Evolutionary conservation across 2,113 vertebrate species (phyloP).

Genomic region (Pardalotus punctatus): DNA sequence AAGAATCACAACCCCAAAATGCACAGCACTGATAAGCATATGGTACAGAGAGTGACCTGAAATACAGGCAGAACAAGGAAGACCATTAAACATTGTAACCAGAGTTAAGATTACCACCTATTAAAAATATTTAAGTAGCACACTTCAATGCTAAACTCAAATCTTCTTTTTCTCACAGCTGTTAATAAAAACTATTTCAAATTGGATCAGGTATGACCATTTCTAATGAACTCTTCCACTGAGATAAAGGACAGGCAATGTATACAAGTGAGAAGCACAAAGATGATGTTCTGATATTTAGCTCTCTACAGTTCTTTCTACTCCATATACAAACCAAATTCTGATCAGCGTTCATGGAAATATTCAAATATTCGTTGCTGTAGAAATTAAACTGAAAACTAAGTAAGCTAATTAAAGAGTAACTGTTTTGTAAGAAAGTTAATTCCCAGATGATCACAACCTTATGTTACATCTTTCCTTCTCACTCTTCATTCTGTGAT

Average conservation of each 20-base stretch:
- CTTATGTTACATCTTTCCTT: neutral
- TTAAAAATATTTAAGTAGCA: neutral
- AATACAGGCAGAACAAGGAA: neutral
- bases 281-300: neutral
- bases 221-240: neutral
- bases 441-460: neutral
- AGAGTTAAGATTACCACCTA: neutral
- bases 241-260: neutral
- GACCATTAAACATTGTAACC: neutral
- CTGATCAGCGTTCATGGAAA: neutral
- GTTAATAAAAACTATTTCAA: neutral
- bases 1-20: constrained; percentile 88
- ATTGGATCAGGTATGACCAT: neutral
- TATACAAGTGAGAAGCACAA: neutral
- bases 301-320: neutral
- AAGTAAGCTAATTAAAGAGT: neutral
- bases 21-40: constrained; percentile 98
- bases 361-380: too few relatives aligned
- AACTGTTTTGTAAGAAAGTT: neutral
- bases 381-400: neutral
- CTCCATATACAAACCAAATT: neutral
- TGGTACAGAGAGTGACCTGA: constrained; percentile 91
- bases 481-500: neutral
- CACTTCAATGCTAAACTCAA: neutral
- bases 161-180: neutral